These are phyloP conservation scores for Strix uralensis DNA, from an alignment of 2,113 vertebrate genomes.

Conservation along the genomic window DNA sequence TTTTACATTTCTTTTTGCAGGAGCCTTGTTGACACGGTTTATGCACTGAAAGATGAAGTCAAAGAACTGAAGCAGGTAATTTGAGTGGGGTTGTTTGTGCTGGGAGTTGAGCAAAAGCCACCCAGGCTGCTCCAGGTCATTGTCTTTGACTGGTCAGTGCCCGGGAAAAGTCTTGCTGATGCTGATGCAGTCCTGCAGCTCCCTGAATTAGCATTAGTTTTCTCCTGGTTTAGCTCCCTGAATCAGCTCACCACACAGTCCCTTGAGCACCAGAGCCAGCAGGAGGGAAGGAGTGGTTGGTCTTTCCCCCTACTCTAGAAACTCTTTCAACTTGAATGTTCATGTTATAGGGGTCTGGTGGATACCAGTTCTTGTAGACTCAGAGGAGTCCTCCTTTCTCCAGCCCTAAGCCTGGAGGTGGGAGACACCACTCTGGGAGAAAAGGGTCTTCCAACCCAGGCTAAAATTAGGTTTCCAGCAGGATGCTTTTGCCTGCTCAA, in stretches of 20 bases:
- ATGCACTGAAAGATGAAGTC: constrained; percentile 97
- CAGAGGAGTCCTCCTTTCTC: background rate
- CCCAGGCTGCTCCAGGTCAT: accelerated
- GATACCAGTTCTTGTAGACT: background rate
- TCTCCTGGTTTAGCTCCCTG: background rate
- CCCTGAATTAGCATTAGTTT: background rate
- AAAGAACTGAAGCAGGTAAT: constrained; percentile 96
- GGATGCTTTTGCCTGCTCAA: background rate
- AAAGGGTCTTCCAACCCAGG: background rate
- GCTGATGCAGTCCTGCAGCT: background rate
- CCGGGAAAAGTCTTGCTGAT: background rate
- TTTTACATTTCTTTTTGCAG: constrained; percentile 62
- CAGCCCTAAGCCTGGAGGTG: background rate
- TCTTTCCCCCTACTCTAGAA: background rate
- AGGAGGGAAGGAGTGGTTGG: background rate
- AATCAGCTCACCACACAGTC: background rate
- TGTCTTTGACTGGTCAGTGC: accelerated
- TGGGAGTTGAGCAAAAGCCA: background rate
- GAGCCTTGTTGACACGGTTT: constrained; percentile 97
- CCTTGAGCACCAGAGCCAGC: background rate
- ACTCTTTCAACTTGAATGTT: background rate
- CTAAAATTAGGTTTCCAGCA: background rate
- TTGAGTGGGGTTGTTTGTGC: background rate
- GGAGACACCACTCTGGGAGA: background rate
- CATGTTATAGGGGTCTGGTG: background rate